Evolutionary conservation across 2,113 vertebrate genomes (phyloP), one percentile per base, ranked within the genome.

Genomic region (Bolborhynchus lineola): DNA sequence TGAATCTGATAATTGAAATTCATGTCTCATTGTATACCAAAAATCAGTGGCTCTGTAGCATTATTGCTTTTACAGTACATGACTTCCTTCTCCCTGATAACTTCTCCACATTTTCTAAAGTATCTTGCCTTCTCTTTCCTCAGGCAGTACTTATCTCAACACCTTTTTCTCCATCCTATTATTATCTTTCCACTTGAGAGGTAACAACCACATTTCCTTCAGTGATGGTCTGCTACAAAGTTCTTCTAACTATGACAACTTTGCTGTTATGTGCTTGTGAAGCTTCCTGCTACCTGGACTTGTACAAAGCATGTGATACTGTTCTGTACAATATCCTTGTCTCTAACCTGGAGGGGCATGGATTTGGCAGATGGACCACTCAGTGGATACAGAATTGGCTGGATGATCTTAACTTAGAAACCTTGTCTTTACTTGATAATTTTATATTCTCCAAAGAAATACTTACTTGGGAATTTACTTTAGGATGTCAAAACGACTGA

Each of bases 221-320:
- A 52, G 42, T 5, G 11, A 53, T 20, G 23, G 33, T 47, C 67
- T 86, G 49, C 53, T 42, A 59, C 17, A 64, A 19, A 82, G n/a
- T 15, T 90, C 19, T 42, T 60, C 53, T 53, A 83, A 47, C 55
- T 53, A 15, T 26, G 21, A 50, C 37, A 71, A 42, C 8, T 50
- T 53, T 53, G 15, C 72, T n/a, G 3, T 60, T 75, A 65, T 0
- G 0, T 59, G 24, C n/a, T 62, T 59, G 12, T n/a, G 71, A 92
- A 82, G 8, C 8, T 64, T 64, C 29, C 42, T 55, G 19, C 16
- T 59, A 10, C 57, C 57, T 59, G 57, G 33, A 35, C 57, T 59
- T 59, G 9, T 24, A 35, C 57, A 59, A 35, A 24, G 33, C 57
- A 35, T 59, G n/a, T 59, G 21, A 16, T 23, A 59, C 33, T 59